phyloP scores from a whole-genome alignment of 35 echinoderm and acorn worm genomes.

The Eucidaris tribuloides region DNA sequence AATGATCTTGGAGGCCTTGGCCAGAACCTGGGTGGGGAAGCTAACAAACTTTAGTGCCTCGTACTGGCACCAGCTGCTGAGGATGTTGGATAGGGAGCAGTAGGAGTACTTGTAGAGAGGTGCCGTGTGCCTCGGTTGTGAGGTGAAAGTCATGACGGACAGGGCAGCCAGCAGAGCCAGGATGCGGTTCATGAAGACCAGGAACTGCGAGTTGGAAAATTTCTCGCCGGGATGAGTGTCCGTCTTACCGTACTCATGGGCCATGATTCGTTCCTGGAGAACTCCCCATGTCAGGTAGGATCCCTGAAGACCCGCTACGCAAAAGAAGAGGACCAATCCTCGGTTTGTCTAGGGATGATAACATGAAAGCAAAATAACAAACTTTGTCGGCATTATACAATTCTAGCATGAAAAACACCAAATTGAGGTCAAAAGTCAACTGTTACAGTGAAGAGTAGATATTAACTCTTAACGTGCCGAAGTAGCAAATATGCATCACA shows the following conservation, averaged over 20 bases:
- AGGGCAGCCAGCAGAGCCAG: conserved; percentile 70
- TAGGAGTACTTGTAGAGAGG: conserved; percentile 97
- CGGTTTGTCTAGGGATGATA: conserved; percentile 56
- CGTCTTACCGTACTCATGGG: conserved; percentile 91
- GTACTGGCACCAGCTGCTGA: conserved; percentile 99
- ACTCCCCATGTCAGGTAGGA: conserved; percentile 98
- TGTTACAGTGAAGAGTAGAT: not conserved
- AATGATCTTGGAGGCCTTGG: conserved; percentile 97
- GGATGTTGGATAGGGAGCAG: conserved; percentile 92
- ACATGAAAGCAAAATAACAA: not conserved
- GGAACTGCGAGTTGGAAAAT: conserved; percentile 94
- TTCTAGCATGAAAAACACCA: not conserved
- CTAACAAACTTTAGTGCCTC: conserved; percentile 97
- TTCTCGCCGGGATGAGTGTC: conserved; percentile 68
- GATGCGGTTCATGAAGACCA: conserved; percentile 99
- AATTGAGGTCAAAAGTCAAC: not conserved
- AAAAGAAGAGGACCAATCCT: conserved; percentile 54
- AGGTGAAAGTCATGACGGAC: conserved; percentile 58
- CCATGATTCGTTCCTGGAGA: conserved; percentile 95
- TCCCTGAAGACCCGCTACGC: conserved; percentile 86
- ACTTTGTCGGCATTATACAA: not conserved
- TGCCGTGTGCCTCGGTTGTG: conserved; percentile 77
- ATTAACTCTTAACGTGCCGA: no score
- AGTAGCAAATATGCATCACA: no score
- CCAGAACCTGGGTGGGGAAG: conserved; percentile 95